Evolutionary conservation across 2,888 invertebrate species (phyloP), one percentile per base, ranked within the genome.

Genomic region (Oconnorella tubifera): DNA sequence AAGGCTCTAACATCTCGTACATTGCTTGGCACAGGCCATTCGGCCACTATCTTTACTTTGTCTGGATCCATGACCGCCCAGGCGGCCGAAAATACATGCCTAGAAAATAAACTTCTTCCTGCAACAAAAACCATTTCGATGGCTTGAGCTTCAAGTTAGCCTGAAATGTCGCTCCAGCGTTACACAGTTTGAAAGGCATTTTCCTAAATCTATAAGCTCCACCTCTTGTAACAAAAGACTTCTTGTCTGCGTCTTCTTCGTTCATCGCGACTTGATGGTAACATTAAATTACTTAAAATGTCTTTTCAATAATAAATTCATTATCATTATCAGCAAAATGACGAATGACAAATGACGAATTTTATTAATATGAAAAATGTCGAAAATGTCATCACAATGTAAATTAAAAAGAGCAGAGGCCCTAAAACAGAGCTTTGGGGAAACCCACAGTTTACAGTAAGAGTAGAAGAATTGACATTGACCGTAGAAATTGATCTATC

Each of bases 61-160:
- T 62, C 40, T n/a, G n/a, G 55, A 3, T 33, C 29, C n/a, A 50
- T 33, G 2, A 14, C 10, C 1, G 59, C 25, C 14, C 59, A 57
- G 14, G n/a, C 51, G 1, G 10, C 33, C 19, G 40, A 40, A 10
- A 64, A 33, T 1, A 57, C 23, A 55, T 64, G 62, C 0, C 69
- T 0, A 71, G 25, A 32, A 72, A 72, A 29, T 60, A 50, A 0
- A 71, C 66, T 32, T 63, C 33, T 14, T 32, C 19, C 33, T 66
- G 32, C 3, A 69, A 67, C 23, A 72, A 48, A 0, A 61, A 58
- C 56, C 72, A 72, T 51, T 70, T 72, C 23, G 56, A 58, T 0
- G 71, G 55, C 23, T 62, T 33, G 23, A 59, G 33, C 4, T 59
- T 62, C n/a, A n/a, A n/a, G n/a, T n/a, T n/a, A n/a, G n/a, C 27